Base-by-base conservation (phyloP, 2,797 vertebrate species). In the Urophycis tenuis region DNA sequence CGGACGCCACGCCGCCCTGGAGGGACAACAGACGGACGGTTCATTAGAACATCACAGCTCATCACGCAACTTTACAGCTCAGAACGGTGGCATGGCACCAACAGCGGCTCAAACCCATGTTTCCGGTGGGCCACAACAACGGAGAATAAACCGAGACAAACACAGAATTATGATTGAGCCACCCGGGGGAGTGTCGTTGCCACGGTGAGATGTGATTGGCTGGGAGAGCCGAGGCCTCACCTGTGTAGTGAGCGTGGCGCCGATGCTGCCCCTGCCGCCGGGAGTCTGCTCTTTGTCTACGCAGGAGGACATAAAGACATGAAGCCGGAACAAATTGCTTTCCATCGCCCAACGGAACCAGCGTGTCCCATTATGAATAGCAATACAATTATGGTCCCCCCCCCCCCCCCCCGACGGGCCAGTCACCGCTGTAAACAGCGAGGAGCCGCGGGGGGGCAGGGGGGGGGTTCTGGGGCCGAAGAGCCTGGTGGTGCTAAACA, bases 221-320 rank as follows among this genome's bases (percentile, higher is more conserved):
- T 67, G 3, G 35, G 3, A 15, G 34, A 29, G 53, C 7, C 22
- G 17, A 5, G 3, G 3, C 25, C 85, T 91, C 78, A 93, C 93
- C 88, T 91, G 91, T 80, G 84, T 29, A 19, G 67, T 60, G 49
- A 25, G 19, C 7, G 49, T 2, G 22, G 49, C n/a, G 9, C 49
- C 72, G 79, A 80, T 31, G 6, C 71, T 72, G 53, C 73, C 73
- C 81, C 74, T 89, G n/a, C 83, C 67, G 75, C 41, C 39, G 73
- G 29, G 79, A 76, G 15, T 78, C 76, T 87, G 86, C 15, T 92
- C 91, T 88, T 81, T 88, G 87, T 87, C 89, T 90, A 41, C 19
- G 49, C 49, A 35, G 76, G 76, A 78, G 74, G 81, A 33, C 72
- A 85, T 34, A 80, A 86, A 60, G 2, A 77, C 0, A 77, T 29